These are phyloP conservation scores for Australoheros facetus DNA, from an alignment of 2,797 vertebrate species.

Conservation along the genomic window DNA sequence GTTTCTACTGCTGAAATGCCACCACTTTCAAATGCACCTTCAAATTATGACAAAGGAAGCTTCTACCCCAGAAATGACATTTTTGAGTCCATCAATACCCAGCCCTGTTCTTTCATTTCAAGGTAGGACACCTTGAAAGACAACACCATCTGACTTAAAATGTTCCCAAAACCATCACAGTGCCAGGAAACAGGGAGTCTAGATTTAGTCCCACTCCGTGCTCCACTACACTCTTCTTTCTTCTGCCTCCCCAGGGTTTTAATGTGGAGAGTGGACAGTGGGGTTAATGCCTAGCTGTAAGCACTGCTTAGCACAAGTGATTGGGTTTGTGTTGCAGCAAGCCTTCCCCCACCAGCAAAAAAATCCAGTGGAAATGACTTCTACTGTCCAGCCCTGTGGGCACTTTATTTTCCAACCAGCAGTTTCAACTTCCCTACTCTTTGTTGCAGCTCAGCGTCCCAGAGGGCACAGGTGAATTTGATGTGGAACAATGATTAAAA, in stretches of 20 bases:
- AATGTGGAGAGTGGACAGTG: conserved; percentile 73
- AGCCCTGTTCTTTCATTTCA: conserved; percentile 18
- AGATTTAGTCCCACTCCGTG: conserved; percentile 73
- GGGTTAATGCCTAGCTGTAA: conserved; percentile 82
- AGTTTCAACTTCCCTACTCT: conserved; percentile 53
- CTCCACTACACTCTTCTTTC: conserved; percentile 62
- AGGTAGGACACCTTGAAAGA: conserved; percentile 68
- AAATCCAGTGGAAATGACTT: conserved; percentile 79
- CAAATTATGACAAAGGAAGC: background rate
- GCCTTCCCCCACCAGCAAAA: conserved; percentile 68
- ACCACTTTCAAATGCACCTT: background rate
- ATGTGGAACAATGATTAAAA: conserved; percentile 82
- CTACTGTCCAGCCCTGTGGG: conserved; percentile 67
- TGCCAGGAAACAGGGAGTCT: conserved; percentile 56
- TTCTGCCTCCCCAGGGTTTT: conserved; percentile 68
- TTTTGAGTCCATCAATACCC: background rate
- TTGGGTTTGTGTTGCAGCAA: conserved; percentile 75
- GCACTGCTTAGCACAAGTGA: conserved; percentile 77
- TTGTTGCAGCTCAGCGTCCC: conserved; percentile 60
- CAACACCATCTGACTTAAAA: conserved; percentile 45
- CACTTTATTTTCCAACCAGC: conserved; percentile 62
- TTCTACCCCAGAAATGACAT: background rate
- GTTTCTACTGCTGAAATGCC: background rate
- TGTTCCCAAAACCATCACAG: conserved; percentile 50
- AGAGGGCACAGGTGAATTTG: conserved; percentile 69